A percentile compares a stretch with the other conserved stretches of the same genome.
Evolutionary conservation across 2,113 vertebrate species (phyloP).

Genomic region (Sorex araneus): DNA sequence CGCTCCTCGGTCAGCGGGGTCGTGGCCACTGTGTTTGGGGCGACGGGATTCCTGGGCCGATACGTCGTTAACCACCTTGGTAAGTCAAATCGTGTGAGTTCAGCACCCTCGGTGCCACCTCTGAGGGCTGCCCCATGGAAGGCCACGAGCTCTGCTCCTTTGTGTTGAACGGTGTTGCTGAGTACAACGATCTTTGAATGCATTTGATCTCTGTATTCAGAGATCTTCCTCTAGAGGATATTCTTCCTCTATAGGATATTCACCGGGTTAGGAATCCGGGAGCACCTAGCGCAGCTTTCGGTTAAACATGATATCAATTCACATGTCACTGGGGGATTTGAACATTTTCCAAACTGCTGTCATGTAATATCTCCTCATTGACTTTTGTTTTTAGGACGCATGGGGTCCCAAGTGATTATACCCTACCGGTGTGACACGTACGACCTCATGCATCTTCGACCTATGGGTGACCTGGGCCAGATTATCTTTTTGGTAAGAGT

Average conservation of each 20-base stretch:
- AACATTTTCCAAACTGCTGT: neutral
- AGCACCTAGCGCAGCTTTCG: neutral
- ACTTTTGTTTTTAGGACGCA: constrained; percentile 90
- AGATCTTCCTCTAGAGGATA: neutral
- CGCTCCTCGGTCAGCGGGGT: constrained; percentile 96
- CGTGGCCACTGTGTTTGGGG: constrained; percentile 97
- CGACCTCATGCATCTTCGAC: constrained; percentile 94
- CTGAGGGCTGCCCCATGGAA: neutral
- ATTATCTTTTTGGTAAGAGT: constrained; percentile 94
- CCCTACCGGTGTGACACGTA: constrained; percentile 96
- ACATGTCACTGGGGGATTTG: neutral
- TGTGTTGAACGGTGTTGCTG: constrained; percentile 21
- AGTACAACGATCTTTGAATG: neutral
- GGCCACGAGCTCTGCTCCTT: neutral
- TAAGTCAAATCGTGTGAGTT: constrained; percentile 80
- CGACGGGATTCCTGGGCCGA: constrained; percentile 96
- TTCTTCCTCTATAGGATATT: neutral
- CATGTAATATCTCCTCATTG: constrained; percentile 24
- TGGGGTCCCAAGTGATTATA: constrained; percentile 95
- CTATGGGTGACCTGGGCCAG: constrained; percentile 98
- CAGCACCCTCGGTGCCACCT: neutral
- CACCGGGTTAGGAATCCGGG: neutral
- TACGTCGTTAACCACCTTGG: constrained; percentile 96
- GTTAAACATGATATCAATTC: neutral
- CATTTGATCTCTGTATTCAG: constrained; percentile 11